phyloP scores from a whole-genome alignment of 2,888 invertebrate genomes.

The Apomyelois bistriatella region DNA sequence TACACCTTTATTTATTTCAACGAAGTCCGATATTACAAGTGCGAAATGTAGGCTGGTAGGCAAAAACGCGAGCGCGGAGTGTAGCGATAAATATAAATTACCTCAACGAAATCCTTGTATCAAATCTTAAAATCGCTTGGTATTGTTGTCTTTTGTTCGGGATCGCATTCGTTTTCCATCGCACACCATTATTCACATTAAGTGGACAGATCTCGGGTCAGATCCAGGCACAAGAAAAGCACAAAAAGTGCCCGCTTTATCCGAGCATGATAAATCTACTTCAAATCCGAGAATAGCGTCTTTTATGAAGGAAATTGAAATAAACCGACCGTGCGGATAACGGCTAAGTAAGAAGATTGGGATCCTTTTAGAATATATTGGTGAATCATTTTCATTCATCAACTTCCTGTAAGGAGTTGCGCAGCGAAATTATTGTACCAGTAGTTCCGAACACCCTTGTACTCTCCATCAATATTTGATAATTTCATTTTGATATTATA shows the following conservation, averaged over 20 bases:
- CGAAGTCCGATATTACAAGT: too few relatives aligned
- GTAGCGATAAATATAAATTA: slow-evolving; percentile 33
- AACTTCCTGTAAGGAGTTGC: slow-evolving; percentile 25
- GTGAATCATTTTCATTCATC: slow-evolving; percentile 77
- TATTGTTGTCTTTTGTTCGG: slow-evolving; percentile 78
- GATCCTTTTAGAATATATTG: slow-evolving; percentile 76
- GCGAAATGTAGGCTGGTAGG: too few relatives aligned
- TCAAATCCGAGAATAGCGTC: slow-evolving; percentile 81
- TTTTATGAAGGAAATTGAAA: slow-evolving; percentile 81
- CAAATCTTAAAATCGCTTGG: slow-evolving; percentile 75
- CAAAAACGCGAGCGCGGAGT: too few relatives aligned
- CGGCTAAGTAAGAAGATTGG: slow-evolving; percentile 78
- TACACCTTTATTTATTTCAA: too few relatives aligned
- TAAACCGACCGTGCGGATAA: slow-evolving; percentile 80
- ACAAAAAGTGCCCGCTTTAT: slow-evolving; percentile 81
- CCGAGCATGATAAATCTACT: slow-evolving; percentile 81
- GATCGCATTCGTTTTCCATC: slow-evolving; percentile 78
- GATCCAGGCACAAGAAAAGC: slow-evolving; percentile 80
- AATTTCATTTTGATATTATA: not conserved
- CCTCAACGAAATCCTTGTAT: slow-evolving; percentile 69
- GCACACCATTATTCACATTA: slow-evolving; percentile 80
- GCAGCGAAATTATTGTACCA: not conserved
- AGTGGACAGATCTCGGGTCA: slow-evolving; percentile 81
- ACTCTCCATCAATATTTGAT: not conserved
- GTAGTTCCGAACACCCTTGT: slow-evolving; percentile 5